Conservation (phyloP, 2,797 vertebrate genomes). For the Hemitrygon akajei region DNA sequence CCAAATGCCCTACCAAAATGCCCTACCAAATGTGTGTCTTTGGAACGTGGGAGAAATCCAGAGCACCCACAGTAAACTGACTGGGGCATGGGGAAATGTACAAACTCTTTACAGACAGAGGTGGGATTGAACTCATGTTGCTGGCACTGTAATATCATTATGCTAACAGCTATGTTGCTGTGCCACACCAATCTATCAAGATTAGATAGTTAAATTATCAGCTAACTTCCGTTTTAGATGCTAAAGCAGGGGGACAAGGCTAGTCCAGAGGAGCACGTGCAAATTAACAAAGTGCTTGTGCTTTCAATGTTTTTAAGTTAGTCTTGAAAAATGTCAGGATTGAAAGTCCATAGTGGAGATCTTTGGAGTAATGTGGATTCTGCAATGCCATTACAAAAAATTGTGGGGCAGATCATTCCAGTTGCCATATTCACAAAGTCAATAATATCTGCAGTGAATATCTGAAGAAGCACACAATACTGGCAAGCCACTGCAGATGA, state of each 20-base stretch:
- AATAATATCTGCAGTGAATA: background rate
- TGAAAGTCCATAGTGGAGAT: background rate
- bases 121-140: too few species aligned
- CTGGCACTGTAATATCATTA: too few species aligned
- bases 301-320: background rate
- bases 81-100: too few species aligned
- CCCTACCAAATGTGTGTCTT: too few species aligned
- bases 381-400: background rate
- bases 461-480: background rate
- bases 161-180: too few species aligned
- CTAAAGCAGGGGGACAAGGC: background rate
- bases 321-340: background rate
- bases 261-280: background rate
- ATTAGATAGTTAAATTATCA: background rate
- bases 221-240: background rate
- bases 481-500: background rate
- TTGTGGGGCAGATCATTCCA: too few species aligned
- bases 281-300: background rate
- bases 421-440: background rate
- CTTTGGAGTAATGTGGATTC: too few species aligned
- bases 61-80: too few species aligned
- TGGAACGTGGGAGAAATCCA: too few species aligned
- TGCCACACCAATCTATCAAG: too few species aligned
- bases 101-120: too few species aligned
- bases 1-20: too few species aligned